Evolutionary conservation across 2,113 vertebrate genomes (phyloP).

Genomic region (Kryptolebias marmoratus): DNA sequence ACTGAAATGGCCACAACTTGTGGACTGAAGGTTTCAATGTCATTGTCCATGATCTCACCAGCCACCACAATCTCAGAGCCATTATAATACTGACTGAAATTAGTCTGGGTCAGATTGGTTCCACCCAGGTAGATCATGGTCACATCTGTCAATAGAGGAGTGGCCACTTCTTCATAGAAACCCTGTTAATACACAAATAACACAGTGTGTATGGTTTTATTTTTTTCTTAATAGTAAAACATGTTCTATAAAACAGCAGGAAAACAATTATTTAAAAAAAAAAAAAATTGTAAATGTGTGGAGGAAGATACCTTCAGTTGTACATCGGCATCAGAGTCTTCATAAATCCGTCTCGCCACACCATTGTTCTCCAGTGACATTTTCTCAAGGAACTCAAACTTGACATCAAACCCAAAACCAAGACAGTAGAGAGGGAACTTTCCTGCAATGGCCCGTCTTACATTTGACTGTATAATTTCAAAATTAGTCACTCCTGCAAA

Average conservation of each 20-base stretch:
- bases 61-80: conserved; percentile 89
- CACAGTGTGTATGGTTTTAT: neutral
- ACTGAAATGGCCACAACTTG: conserved; percentile 82
- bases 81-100: conserved; percentile 84
- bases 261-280: neutral
- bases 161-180: conserved; percentile 87
- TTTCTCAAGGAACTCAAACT: conserved; percentile 85
- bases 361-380: conserved; percentile 85
- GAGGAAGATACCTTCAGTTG: conserved; percentile 81
- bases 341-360: conserved; percentile 84
- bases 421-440: conserved; percentile 87
- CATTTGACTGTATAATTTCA: conserved; percentile 77
- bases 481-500: conserved; percentile 81
- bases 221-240: neutral
- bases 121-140: conserved; percentile 77
- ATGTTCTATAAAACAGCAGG: neutral
- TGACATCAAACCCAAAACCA: conserved; percentile 85
- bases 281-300: neutral
- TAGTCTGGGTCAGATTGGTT: conserved; percentile 81
- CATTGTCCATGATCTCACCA: conserved; percentile 80
- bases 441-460: conserved; percentile 75
- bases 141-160: conserved; percentile 82
- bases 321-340: conserved; percentile 84
- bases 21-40: conserved; percentile 73
- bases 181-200: conserved; percentile 70